Conservation (phyloP, 2,888 invertebrate genomes). For the Diadegma fenestrale region DNA sequence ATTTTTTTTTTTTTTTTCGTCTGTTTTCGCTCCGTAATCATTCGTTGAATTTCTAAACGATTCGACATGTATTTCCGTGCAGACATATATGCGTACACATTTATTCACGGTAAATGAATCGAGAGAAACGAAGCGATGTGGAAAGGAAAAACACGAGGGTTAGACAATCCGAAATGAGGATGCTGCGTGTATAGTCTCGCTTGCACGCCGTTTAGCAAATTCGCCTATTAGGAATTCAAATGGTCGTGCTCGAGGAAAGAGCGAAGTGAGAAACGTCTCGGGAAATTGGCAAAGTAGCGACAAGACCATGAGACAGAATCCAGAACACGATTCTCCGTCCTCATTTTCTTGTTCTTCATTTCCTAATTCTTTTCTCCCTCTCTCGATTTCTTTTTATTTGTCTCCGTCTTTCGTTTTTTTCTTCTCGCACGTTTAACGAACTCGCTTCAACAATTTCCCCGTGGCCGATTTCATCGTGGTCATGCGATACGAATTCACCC, state of each 20-base stretch:
- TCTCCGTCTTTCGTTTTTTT: constrained; percentile 42
- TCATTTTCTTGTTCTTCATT: constrained; percentile 47
- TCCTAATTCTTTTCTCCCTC: constrained; percentile 45
- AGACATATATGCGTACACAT: neutral
- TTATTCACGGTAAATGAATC: constrained; percentile 45
- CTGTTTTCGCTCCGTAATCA: constrained; percentile 35
- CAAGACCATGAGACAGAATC: constrained; percentile 45
- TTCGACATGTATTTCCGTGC: neutral
- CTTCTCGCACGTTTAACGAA: constrained; percentile 69
- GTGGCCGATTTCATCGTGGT: constrained; percentile 66
- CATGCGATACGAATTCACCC: constrained; percentile 69
- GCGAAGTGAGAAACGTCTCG: constrained; percentile 20
- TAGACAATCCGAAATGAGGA: constrained; percentile 19
- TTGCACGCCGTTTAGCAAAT: constrained; percentile 59
- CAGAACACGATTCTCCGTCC: constrained; percentile 34
- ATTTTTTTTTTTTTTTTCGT: constrained; percentile 26
- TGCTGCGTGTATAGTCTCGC: constrained; percentile 23
- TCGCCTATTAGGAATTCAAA: constrained; percentile 67
- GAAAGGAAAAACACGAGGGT: constrained; percentile 14
- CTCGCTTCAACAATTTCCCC: constrained; percentile 65
- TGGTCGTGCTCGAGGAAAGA: constrained; percentile 49
- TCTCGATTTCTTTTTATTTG: constrained; percentile 28
- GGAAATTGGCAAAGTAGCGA: constrained; percentile 40
- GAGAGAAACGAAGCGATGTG: constrained; percentile 34
- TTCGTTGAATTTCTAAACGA: constrained; percentile 63